Percentiles rank a stretch among this genome's conserved stretches.
Conservation (phyloP, 2,888 invertebrate genomes). For the Ophion ventricosus region DNA sequence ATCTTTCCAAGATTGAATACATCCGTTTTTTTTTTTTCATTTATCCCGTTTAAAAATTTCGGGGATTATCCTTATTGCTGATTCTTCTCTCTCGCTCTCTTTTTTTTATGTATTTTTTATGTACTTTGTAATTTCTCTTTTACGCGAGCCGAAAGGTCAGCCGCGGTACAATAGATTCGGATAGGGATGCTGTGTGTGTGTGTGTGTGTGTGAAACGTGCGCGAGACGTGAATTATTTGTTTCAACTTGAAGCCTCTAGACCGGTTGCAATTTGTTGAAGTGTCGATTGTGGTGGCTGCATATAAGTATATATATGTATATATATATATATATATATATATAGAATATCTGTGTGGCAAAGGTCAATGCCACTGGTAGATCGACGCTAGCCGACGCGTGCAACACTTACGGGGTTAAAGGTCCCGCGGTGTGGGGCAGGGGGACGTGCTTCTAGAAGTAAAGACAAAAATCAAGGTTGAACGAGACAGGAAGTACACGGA, state of each 20-base stretch:
- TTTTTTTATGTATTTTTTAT: too few relatives aligned
- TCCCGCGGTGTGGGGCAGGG: constrained; percentile 15
- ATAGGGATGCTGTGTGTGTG: neutral
- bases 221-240: constrained; percentile 20
- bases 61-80: neutral
- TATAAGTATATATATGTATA: neutral
- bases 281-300: constrained; percentile 43
- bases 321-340: neutral
- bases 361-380: constrained; percentile 62
- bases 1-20: neutral
- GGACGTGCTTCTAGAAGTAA: constrained; percentile 53
- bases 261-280: constrained; percentile 56
- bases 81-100: too few relatives aligned
- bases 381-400: constrained; percentile 54
- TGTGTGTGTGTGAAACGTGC: neutral
- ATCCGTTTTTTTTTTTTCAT: neutral
- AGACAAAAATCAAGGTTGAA: constrained; percentile 46
- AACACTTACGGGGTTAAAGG: constrained; percentile 62
- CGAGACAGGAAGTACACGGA: neutral
- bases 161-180: neutral
- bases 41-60: neutral
- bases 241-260: constrained; percentile 24
- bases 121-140: too few relatives aligned
- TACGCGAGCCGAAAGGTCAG: neutral
- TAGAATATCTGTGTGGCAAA: constrained; percentile 44